phyloP scores from a whole-genome alignment of 2,888 invertebrate genomes.

The Zaprionus bogoriensis region DNA sequence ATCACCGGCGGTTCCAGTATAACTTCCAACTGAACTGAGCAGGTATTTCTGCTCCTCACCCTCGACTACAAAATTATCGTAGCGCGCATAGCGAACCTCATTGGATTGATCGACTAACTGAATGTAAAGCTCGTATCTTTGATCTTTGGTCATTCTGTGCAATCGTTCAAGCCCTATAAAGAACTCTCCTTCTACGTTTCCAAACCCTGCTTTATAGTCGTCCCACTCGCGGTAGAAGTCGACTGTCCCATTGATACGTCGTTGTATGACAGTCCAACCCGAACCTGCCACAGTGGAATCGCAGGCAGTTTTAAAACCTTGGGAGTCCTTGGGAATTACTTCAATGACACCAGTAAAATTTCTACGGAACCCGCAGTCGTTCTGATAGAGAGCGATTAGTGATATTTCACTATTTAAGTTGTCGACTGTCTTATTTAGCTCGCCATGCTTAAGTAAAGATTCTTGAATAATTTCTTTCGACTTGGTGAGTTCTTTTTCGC shows the following conservation, averaged over 20 bases:
- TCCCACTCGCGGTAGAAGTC: neutral
- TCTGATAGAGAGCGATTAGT: no score
- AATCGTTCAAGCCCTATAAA: neutral
- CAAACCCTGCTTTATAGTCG: neutral
- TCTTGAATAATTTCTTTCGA: neutral
- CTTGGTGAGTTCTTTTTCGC: neutral
- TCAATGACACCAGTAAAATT: no score
- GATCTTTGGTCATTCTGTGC: neutral
- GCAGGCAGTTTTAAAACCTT: neutral
- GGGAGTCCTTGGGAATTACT: no score
- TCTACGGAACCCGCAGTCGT: no score
- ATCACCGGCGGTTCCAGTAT: conserved; percentile 79
- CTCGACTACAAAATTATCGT: neutral
- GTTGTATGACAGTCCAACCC: neutral
- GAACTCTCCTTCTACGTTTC: neutral
- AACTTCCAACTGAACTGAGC: neutral
- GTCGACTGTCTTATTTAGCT: neutral
- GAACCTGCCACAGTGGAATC: neutral
- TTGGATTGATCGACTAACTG: neutral
- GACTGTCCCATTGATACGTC: neutral
- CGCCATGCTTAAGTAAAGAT: neutral
- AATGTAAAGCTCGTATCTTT: neutral
- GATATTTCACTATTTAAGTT: neutral
- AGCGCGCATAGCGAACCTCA: neutral
- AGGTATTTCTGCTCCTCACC: neutral